These are phyloP conservation scores for Erebia palarica DNA, from an alignment of 2,888 invertebrate genomes.

Conservation along the genomic window DNA sequence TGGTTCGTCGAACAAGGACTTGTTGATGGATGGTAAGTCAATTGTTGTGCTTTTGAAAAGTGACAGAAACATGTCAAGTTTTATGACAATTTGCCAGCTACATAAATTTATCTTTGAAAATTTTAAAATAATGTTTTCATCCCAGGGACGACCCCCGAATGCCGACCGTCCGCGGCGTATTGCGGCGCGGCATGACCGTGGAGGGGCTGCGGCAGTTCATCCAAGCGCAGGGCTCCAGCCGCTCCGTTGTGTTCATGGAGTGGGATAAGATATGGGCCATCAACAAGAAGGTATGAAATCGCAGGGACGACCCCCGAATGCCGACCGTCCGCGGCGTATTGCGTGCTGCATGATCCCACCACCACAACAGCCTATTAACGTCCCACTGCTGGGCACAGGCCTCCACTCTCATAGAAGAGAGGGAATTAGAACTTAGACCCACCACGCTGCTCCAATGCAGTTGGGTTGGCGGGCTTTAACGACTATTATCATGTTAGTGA, in stretches of 20 bases:
- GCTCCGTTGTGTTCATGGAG: constrained; percentile 99
- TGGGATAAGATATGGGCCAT: constrained; percentile 99
- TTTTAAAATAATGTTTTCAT: neutral
- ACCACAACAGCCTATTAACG: too few relatives aligned
- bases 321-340: neutral
- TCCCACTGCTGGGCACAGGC: too few relatives aligned
- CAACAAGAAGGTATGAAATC: constrained; percentile 92
- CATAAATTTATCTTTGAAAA: neutral
- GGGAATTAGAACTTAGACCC: too few relatives aligned
- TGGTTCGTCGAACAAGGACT: constrained; percentile 98
- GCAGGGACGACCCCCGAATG: neutral
- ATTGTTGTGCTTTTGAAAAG: neutral
- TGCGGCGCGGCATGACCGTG: constrained; percentile 98
- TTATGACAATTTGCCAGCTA: neutral
- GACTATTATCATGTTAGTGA: too few relatives aligned
- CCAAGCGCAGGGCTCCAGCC: constrained; percentile 97
- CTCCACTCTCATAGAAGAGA: too few relatives aligned
- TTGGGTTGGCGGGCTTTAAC: too few relatives aligned
- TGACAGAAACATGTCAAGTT: neutral
- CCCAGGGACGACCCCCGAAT: constrained; percentile 98
- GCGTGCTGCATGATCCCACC: too few relatives aligned
- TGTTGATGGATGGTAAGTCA: constrained; percentile 95
- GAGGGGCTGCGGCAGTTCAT: constrained; percentile 98
- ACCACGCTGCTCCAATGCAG: too few relatives aligned
- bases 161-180: constrained; percentile 98